Evolutionary conservation across 2,888 invertebrate species (phyloP), one percentile per base, ranked within the genome.

Genomic region (Lordiphosa andalusiaca): DNA sequence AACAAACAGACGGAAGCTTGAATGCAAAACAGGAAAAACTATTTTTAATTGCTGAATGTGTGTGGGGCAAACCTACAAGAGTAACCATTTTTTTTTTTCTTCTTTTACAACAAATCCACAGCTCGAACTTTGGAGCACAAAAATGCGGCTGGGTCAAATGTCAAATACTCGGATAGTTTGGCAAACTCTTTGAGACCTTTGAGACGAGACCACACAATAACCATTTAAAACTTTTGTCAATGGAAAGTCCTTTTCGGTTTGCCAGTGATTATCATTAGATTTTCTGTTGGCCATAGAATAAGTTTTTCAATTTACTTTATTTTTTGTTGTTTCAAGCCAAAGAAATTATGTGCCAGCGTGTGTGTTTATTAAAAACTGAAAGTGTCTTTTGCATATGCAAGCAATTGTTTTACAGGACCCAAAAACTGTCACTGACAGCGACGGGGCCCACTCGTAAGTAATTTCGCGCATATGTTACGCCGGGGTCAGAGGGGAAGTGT

Each of bases 401-500:
- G 61, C 44, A 73, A 69, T 84, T 81, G 77, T 76, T 67, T 59
- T 62, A 69, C 55, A 76, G 49, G 62, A 44, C 23, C 52, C 52
- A 52, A 37, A 63, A 67, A 63, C 63, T 63, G 63, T 63, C 75
- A 55, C 16, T 50, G 56, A 48, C 56, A 57, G 67, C 49, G 35
- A 48, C 44, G 42, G 19, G 42, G 19, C 19, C 19, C 51, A 53
- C 56, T 67, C 73, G 85, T 76, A 83, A 75, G 86, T 81, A 84
- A 81, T 81, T 81, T 82, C 74, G 84, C 74, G 77, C 81, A 81
- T 84, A 81, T 81, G 86, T 85, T 85, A 70, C 84, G 60, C 55
- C 47, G 55, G n/a, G 41, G 19, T 13, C 52, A 39, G 19, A 39
- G 30, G 12, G 13, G 6, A 30, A 37, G 41, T 23, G 10, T 35